Base-by-base conservation (phyloP, 2,113 vertebrate species). In the Gavialis gangeticus region DNA sequence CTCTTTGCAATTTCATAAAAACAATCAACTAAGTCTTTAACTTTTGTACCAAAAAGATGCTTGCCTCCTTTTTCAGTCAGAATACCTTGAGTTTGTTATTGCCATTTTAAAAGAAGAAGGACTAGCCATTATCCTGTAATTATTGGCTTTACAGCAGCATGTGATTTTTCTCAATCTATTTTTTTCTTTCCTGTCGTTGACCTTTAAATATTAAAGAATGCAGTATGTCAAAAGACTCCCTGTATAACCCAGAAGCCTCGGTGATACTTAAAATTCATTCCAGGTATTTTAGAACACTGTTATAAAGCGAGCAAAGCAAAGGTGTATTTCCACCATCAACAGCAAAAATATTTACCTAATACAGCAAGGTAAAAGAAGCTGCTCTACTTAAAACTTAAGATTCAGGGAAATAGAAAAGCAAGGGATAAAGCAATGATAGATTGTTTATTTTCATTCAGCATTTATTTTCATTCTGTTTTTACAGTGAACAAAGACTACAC, bases 201-300 rank as follows among this genome's bases (percentile, higher is more conserved):
- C 84, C 88, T 91, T 87, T 79, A 96, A 94, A 78, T 93, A 86
- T 79, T 92, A 81, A 91, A 77, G 80, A 94, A 95, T 95, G 94
- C 73, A 88, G 69, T 86, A 82, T 84, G 91, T 86, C 90, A 84
- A 91, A 95, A 80, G 86, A 80, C 6, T 67, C 24, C 58, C 27
- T 79, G 46, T 90, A 73, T 87, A 84, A 90, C 91, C 87, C 71
- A 79, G 88, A 27, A 86, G 58, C 16, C 4, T 28, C 91, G 78
- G 73, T 79, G n/a, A 34, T 78, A 64, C 76, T 93, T 94, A 58
- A 76, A 79, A 55, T 83, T 84, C 73, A 27, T 75, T 34, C 78
- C 69, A 16, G 46, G 14, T 11, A 87, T 96, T 97, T 24, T 21
- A 84, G 90, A 95, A 22, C 58, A 17, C 34, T 59, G 2, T 88